phyloP scores from a whole-genome alignment of 1,140 invertebrate genomes.

The Anthonomus grandis region DNA sequence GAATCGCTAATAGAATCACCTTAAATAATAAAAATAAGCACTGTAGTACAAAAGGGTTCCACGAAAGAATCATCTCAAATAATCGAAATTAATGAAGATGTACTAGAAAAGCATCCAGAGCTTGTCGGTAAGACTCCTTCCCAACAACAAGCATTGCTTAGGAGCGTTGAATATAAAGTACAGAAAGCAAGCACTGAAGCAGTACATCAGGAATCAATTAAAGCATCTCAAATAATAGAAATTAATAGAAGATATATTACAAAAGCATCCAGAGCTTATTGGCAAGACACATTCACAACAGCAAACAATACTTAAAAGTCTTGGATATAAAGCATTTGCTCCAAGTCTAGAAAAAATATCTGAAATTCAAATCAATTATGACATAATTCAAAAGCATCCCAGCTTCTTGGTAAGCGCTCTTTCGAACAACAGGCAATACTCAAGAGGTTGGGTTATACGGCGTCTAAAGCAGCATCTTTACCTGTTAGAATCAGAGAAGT shows the following conservation, averaged over 20 bases:
- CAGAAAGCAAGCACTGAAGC: no score
- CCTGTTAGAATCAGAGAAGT: background rate
- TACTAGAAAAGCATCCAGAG: slow-evolving; percentile 6
- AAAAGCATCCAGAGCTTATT: slow-evolving; percentile 12
- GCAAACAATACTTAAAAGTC: background rate
- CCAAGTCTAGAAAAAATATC: background rate
- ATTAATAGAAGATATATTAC: background rate
- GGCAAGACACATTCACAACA: slow-evolving; percentile 3
- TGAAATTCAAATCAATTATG: background rate
- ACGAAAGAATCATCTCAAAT: background rate
- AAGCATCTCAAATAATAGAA: background rate
- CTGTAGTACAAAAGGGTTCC: background rate
- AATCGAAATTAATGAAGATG: background rate
- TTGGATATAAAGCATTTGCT: background rate
- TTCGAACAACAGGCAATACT: slow-evolving; percentile 3
- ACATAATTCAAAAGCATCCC: slow-evolving; percentile 3
- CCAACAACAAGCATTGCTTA: background rate
- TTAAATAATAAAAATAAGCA: no score
- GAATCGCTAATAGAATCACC: no score
- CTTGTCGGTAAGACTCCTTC: background rate
- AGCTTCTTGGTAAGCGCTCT: background rate
- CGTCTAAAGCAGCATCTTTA: no score
- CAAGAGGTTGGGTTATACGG: background rate
- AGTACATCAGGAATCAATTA: background rate
- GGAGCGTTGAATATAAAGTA: background rate